Percentiles rank a stretch among this genome's conserved stretches.
Conservation (phyloP, 2,797 vertebrate species). For the Furcifer pardalis region DNA sequence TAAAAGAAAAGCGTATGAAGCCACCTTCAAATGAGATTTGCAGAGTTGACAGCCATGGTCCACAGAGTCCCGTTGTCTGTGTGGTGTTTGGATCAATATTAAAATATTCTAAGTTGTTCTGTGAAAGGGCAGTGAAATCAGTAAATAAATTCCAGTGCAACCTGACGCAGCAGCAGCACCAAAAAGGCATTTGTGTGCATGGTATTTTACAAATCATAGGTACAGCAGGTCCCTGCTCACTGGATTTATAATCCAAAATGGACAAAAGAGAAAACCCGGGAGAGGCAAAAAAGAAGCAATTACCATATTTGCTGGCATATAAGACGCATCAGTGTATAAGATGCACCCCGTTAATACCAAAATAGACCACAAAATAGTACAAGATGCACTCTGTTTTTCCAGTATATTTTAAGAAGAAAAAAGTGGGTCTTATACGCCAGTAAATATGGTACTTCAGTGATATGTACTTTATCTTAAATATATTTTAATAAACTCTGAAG, state of each 20-base stretch:
- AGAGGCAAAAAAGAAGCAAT: too few species aligned
- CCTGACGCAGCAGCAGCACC: not conserved
- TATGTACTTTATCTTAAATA: too few species aligned
- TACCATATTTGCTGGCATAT: too few species aligned
- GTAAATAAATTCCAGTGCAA: not conserved
- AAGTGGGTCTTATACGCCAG: too few species aligned
- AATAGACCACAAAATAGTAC: too few species aligned
- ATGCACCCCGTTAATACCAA: too few species aligned
- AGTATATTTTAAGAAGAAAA: too few species aligned
- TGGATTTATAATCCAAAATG: not conserved
- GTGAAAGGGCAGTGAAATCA: not conserved
- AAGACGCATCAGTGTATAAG: too few species aligned
- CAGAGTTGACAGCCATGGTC: constrained; percentile 65
- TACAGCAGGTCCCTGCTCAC: not conserved
- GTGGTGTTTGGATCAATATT: constrained; percentile 79
- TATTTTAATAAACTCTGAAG: too few species aligned
- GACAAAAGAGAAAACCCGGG: not conserved
- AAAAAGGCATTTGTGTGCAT: not conserved
- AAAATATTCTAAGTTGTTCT: constrained; percentile 70
- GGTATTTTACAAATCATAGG: not conserved
- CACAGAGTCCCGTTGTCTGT: constrained; percentile 76
- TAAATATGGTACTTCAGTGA: too few species aligned
- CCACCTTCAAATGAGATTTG: constrained; percentile 78
- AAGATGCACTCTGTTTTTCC: too few species aligned
- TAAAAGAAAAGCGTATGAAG: constrained; percentile 82